Percentiles rank a stretch among this genome's conserved stretches.
Evolutionary conservation across 2,888 invertebrate genomes (phyloP).

Genomic region (Stenchaetothrips biformis): DNA sequence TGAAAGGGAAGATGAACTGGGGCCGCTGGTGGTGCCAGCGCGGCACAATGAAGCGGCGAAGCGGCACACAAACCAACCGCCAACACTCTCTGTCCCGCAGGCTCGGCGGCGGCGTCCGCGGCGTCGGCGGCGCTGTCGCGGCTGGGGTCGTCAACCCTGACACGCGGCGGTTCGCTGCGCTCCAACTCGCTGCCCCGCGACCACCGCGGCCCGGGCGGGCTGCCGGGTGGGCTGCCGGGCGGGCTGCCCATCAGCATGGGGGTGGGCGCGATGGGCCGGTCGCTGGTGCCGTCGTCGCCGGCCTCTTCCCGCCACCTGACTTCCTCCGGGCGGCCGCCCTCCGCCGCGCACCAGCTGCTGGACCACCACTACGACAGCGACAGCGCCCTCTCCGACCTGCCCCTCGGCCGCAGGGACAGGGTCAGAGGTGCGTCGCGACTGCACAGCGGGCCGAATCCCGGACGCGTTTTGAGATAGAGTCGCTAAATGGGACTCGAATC

Average conservation of each 20-base stretch:
- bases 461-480: no score
- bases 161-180: conserved; percentile 42
- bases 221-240: conserved; percentile 37
- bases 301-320: conserved; percentile 42
- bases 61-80: no score
- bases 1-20: no score
- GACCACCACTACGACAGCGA: conserved; percentile 74
- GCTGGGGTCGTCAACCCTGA: conserved; percentile 34
- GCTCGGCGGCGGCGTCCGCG: not conserved
- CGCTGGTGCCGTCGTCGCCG: conserved; percentile 43
- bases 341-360: conserved; percentile 44
- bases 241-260: conserved; percentile 37
- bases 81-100: not conserved
- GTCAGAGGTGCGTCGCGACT: conserved; percentile 53
- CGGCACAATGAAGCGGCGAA: no score
- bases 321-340: conserved; percentile 31
- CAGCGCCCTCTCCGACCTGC: conserved; percentile 74
- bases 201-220: conserved; percentile 38
- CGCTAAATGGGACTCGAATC: no score
- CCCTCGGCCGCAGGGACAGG: conserved; percentile 53
- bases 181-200: conserved; percentile 48
- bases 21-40: no score
- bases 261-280: conserved; percentile 44
- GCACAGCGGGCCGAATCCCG: not conserved
- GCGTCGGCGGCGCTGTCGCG: conserved; percentile 33